Percentiles rank a stretch among this genome's conserved stretches.
Conservation (phyloP, 2,888 invertebrate genomes). For the Dusona sp. region DNA sequence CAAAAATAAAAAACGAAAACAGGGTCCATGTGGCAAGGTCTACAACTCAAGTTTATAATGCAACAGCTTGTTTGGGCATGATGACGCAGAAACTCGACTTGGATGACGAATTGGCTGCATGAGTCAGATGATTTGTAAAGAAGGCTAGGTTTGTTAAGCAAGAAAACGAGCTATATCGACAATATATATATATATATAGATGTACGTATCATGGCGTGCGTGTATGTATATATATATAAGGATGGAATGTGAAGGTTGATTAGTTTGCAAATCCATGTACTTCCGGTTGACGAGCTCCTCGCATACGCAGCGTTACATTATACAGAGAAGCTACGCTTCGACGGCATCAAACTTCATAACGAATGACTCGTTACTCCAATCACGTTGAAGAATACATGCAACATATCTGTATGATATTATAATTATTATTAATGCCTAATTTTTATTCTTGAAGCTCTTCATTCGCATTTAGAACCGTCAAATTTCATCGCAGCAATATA, state of each 20-base stretch:
- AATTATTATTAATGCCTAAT: background rate
- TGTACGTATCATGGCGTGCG: no score
- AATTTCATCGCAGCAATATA: background rate
- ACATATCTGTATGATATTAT: conserved; percentile 6
- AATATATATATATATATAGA: background rate
- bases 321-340: conserved; percentile 27
- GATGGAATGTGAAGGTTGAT: conserved; percentile 52
- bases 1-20: background rate
- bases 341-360: conserved; percentile 39
- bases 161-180: background rate
- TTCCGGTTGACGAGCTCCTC: conserved; percentile 54
- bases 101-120: conserved; percentile 19
- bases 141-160: conserved; percentile 14
- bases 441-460: conserved; percentile 22
- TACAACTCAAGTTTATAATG: background rate
- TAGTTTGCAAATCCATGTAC: conserved; percentile 62
- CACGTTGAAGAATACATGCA: conserved; percentile 22
- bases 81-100: background rate
- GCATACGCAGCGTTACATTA: conserved; percentile 38
- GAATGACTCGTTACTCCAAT: conserved; percentile 46
- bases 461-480: background rate
- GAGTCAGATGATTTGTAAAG: conserved; percentile 40
- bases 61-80: background rate
- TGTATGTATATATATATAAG: background rate
- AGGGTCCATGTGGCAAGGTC: background rate